phyloP scores from a whole-genome alignment of 1,140 invertebrate species.

The Portunus trituberculatus region DNA sequence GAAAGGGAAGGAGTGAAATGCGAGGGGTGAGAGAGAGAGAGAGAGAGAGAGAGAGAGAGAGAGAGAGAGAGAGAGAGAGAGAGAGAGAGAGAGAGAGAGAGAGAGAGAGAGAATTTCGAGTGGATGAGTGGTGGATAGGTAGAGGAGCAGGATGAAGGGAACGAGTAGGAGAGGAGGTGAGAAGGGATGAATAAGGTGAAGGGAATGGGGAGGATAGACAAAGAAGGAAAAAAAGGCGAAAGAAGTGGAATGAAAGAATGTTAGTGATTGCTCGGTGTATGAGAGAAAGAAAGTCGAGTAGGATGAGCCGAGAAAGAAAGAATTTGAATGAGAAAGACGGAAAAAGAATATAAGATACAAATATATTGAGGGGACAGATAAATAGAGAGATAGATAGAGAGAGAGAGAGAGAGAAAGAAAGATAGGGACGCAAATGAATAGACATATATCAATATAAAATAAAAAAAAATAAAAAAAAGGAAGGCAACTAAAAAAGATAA shows the following conservation, averaged over 20 bases:
- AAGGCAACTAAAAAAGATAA: background rate
- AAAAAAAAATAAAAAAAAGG: background rate
- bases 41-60: background rate
- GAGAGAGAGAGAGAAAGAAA: background rate
- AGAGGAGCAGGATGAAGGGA: background rate
- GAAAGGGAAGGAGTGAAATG: background rate
- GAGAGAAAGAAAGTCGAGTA: background rate
- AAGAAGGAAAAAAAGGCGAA: background rate
- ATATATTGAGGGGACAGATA: no score
- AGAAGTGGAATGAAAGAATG: no score
- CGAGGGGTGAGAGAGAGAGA: slow-evolving; percentile 1
- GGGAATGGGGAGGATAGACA: no score
- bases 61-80: background rate
- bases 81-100: background rate
- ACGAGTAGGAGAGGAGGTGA: background rate
- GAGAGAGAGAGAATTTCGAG: no score
- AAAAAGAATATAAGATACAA: background rate
- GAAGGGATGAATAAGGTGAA: no score
- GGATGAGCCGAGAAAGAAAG: background rate
- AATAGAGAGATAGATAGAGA: background rate
- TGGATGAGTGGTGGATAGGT: no score
- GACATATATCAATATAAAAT: no score
- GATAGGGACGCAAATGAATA: background rate
- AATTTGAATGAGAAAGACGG: background rate
- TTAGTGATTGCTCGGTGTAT: no score